Conservation (phyloP, 2,888 invertebrate genomes). For the Alentia gelatinosa region DNA sequence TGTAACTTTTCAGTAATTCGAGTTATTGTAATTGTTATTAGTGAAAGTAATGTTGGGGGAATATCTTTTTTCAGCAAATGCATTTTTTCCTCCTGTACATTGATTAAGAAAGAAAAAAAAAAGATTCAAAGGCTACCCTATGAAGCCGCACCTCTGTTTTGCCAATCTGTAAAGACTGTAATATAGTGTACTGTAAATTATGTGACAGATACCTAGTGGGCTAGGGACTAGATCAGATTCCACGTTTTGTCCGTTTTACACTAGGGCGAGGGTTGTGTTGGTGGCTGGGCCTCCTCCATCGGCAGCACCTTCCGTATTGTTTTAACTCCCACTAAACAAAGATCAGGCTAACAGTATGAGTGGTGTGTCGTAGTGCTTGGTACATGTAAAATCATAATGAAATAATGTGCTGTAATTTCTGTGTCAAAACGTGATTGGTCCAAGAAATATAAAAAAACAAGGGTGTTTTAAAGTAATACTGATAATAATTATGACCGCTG, state of each 20-base stretch:
- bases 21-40: not conserved
- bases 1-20: not conserved
- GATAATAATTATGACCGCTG: slow-evolving; percentile 4
- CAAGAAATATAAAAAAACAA: slow-evolving; percentile 16
- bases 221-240: slow-evolving; percentile 18
- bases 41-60: not conserved
- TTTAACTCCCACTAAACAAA: slow-evolving; percentile 27
- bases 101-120: not conserved
- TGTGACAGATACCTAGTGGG: slow-evolving; percentile 23
- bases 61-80: not conserved
- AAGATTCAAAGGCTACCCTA: not conserved
- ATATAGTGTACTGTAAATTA: slow-evolving; percentile 23
- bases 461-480: slow-evolving; percentile 4
- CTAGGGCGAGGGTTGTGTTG: not conserved
- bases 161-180: slow-evolving; percentile 13
- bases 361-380: slow-evolving; percentile 30
- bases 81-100: not conserved
- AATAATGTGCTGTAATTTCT: slow-evolving; percentile 31
- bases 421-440: slow-evolving; percentile 45
- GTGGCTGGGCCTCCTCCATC: not conserved
- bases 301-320: not conserved
- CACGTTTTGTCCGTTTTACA: slow-evolving; percentile 21
- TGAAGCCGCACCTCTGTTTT: not conserved
- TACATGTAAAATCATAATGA: slow-evolving; percentile 18
- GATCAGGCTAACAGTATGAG: slow-evolving; percentile 7